These are phyloP conservation scores for Tinamus major DNA, from an alignment of 2,797 vertebrate genomes.

Conservation along the genomic window DNA sequence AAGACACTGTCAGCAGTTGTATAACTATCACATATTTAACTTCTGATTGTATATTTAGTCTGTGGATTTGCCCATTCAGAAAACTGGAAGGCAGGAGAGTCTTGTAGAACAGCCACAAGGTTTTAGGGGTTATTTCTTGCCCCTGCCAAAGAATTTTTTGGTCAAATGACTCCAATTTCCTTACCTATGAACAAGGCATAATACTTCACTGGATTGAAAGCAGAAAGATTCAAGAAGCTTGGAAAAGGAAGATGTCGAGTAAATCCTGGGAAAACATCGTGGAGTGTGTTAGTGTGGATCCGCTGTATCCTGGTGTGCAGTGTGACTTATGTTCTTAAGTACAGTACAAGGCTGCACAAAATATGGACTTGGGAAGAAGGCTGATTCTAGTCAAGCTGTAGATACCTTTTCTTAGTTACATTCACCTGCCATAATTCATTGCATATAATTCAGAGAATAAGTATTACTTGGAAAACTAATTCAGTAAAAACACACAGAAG, in stretches of 20 bases:
- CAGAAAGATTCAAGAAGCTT: neutral
- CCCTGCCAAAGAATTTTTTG: neutral
- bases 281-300: neutral
- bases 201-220: neutral
- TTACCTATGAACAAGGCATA: neutral
- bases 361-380: neutral
- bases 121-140: neutral
- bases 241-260: neutral
- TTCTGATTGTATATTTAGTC: neutral
- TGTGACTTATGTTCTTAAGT: neutral
- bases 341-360: constrained; percentile 3
- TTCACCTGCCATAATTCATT: neutral
- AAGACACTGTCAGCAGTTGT: neutral
- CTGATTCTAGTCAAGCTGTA: neutral
- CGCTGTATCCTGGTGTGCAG: neutral
- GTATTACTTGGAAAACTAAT: neutral
- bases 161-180: neutral
- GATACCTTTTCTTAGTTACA: constrained; percentile 10
- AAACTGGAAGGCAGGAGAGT: neutral
- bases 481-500: neutral
- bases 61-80: neutral
- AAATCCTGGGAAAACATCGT: neutral
- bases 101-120: neutral
- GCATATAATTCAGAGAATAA: neutral
- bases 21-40: neutral